phyloP scores from a whole-genome alignment of 2,888 invertebrate species.

The Zeuzera pyrina region DNA sequence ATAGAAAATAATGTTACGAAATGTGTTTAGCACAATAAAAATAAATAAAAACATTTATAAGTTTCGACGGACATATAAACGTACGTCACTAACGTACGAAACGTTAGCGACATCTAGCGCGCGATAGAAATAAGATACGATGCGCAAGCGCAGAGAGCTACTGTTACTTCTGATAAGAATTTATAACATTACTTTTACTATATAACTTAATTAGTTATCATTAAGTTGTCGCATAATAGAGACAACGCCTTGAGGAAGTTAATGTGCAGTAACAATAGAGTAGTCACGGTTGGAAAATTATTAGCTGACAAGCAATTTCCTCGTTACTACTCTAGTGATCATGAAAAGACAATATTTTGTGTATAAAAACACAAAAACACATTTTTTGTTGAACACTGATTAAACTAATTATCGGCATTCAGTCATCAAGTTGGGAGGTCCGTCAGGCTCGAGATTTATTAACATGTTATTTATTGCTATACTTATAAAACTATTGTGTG shows the following conservation, averaged over 20 bases:
- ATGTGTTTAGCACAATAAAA: conserved; percentile 57
- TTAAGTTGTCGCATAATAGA: conserved; percentile 35
- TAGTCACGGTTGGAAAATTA: conserved; percentile 52
- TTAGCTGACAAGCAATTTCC: conserved; percentile 53
- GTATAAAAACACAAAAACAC: background rate
- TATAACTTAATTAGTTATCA: conserved; percentile 27
- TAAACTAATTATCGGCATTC: too few relatives aligned
- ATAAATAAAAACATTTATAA: conserved; percentile 55
- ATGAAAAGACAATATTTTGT: conserved; percentile 30
- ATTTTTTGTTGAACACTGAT: too few relatives aligned
- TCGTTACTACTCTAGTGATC: conserved; percentile 43
- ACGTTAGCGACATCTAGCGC: conserved; percentile 43
- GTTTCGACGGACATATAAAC: too few relatives aligned
- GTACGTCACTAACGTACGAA: too few relatives aligned
- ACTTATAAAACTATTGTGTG: too few relatives aligned
- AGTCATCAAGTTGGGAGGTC: too few relatives aligned
- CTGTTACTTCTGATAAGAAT: conserved; percentile 6
- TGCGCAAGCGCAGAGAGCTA: conserved; percentile 53
- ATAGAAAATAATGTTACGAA: conserved; percentile 67
- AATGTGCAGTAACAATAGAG: conserved; percentile 48
- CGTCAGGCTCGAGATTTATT: too few relatives aligned
- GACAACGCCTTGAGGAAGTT: conserved; percentile 54
- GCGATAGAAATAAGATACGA: conserved; percentile 25
- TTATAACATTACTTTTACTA: background rate
- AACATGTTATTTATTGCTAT: too few relatives aligned